Evolutionary conservation across 2,113 vertebrate genomes (phyloP).

Genomic region (Phalacrocorax pelagicus): DNA sequence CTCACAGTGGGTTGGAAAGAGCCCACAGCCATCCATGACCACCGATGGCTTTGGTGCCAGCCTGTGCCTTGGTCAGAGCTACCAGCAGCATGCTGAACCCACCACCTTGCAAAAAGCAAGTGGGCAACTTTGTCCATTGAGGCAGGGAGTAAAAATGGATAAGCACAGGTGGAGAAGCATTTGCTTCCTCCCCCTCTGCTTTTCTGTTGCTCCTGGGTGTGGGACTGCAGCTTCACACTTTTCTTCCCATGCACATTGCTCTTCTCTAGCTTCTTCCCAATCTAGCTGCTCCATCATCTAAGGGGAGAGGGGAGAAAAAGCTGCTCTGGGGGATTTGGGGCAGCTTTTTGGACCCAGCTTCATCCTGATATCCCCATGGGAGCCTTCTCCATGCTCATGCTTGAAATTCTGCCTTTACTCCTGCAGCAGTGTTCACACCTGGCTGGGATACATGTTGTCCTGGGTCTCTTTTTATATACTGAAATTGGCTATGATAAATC

Average conservation of each 20-base stretch:
- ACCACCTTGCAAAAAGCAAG: not conserved
- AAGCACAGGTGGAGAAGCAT: not conserved
- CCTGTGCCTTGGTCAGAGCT: not conserved
- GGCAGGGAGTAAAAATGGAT: not conserved
- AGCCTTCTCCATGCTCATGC: not conserved
- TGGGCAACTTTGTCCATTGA: not conserved
- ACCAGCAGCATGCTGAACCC: not conserved
- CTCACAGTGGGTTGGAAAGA: not conserved
- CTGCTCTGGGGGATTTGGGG: not conserved
- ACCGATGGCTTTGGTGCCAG: not conserved
- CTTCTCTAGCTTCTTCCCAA: not conserved
- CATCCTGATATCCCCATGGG: not conserved
- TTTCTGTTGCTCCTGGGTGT: not conserved
- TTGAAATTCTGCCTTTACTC: not conserved
- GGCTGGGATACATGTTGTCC: not conserved
- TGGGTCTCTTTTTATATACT: not conserved
- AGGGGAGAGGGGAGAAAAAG: not conserved
- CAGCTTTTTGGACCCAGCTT: not conserved
- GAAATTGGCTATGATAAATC: not conserved
- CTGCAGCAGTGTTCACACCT: not conserved
- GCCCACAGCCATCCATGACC: accelerated
- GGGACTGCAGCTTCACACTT: not conserved
- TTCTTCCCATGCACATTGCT: not conserved
- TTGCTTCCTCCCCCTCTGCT: not conserved
- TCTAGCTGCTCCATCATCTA: not conserved